Percentiles rank a stretch among this genome's conserved stretches.
phyloP scores from a whole-genome alignment of 2,113 vertebrate genomes.

The Heteronetta atricapilla region DNA sequence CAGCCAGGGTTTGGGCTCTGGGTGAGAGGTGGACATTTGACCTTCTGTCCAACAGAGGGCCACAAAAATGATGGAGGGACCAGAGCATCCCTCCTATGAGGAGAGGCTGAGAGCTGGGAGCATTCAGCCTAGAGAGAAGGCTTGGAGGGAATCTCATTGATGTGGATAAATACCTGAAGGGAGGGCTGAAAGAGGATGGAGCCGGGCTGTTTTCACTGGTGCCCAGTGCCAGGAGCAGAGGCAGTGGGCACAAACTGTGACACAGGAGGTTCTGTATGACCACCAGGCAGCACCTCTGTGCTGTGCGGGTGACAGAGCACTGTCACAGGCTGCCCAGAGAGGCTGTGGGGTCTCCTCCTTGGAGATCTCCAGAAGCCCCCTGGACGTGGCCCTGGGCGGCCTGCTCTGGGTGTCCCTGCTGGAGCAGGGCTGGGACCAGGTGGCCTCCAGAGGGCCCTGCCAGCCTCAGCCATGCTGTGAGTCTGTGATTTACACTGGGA shows the following conservation, averaged over 20 bases:
- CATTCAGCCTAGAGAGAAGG: neutral
- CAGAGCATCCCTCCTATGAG: too few relatives aligned
- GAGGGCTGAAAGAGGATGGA: neutral
- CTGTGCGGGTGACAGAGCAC: neutral
- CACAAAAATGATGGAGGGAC: too few relatives aligned
- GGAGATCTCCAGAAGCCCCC: neutral
- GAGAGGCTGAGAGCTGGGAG: too few relatives aligned
- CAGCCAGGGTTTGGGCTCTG: neutral
- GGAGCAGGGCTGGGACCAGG: neutral
- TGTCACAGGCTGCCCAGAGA: neutral
- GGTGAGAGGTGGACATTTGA: neutral
- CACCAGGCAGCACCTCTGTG: neutral
- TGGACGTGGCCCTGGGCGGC: neutral
- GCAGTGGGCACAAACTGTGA: neutral
- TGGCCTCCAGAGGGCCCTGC: neutral
- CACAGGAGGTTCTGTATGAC: neutral
- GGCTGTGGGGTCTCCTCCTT: neutral
- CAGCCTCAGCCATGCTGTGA: neutral
- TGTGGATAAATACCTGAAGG: neutral
- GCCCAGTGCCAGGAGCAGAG: neutral
- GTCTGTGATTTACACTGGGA: neutral
- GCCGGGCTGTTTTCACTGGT: neutral
- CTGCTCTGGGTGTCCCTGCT: neutral
- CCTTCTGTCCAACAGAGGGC: too few relatives aligned
- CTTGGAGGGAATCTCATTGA: neutral